Evolutionary conservation across 2,113 vertebrate species (phyloP).

Genomic region (Seriola dumerili): DNA sequence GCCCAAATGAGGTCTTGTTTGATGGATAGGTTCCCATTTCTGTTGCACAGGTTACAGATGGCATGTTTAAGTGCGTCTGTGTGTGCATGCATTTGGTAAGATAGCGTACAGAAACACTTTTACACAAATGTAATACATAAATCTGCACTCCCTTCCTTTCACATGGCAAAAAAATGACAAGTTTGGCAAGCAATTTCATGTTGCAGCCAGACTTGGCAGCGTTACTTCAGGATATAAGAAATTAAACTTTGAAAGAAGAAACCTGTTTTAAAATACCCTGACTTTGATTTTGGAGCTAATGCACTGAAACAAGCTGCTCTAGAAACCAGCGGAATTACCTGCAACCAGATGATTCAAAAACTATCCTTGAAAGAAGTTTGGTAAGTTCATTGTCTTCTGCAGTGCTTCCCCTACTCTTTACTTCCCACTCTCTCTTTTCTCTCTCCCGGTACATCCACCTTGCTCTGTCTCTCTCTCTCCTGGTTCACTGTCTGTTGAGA

Average conservation of each 20-base stretch:
- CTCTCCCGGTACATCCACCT: not conserved
- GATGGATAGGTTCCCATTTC: conserved; percentile 83
- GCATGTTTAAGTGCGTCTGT: conserved; percentile 17
- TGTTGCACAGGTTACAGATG: conserved; percentile 66
- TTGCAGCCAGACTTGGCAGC: conserved; percentile 50
- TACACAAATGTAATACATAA: conserved; percentile 1
- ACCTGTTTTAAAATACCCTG: conserved; percentile 21
- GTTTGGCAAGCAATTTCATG: conserved; percentile 49
- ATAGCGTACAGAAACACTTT: not conserved
- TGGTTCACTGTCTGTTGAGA: conserved; percentile 41
- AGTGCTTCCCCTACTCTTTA: not conserved
- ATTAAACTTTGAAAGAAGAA: conserved; percentile 42
- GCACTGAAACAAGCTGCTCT: conserved; percentile 9
- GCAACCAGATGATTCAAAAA: conserved; percentile 3
- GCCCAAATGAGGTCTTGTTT: conserved; percentile 53
- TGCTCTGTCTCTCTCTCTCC: conserved; percentile 26
- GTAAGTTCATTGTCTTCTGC: not conserved
- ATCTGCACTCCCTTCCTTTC: conserved; percentile 20
- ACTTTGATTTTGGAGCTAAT: conserved; percentile 28
- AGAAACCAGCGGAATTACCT: conserved; percentile 8
- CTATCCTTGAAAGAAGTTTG: not conserved
- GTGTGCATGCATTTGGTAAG: conserved; percentile 19
- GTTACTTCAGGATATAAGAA: conserved; percentile 35
- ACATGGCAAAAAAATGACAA: conserved; percentile 14
- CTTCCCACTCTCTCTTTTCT: conserved; percentile 4